Base-by-base conservation (phyloP, 2,113 vertebrate genomes). In the Ovibos moschatus region DNA sequence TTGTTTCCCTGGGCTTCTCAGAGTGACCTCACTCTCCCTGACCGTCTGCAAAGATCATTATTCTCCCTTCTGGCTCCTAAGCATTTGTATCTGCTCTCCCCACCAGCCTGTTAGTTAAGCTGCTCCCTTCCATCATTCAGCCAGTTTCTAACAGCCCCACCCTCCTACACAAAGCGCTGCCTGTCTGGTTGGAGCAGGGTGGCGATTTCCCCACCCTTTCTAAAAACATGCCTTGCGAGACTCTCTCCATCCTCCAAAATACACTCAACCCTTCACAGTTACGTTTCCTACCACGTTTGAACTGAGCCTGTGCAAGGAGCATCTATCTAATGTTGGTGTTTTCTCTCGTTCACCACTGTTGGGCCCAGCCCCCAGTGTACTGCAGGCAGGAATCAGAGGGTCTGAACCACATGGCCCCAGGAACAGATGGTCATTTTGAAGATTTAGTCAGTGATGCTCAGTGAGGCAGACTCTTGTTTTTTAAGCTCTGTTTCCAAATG, bases 111-210 rank as follows among this genome's bases (percentile, higher is more conserved):
- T 57, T 47, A 76, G 55, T 74, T 47, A 76, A 64, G 85, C 91
- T 81, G 62, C 76, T 84, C 90, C 95, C 53, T 82, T 64, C 95
- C 89, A 53, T 90, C 93, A 45, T 74, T 94, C 92, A 78, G 67
- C 45, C 60, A 21, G 94, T 74, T 89, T 93, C 97, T 95, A 76
- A 67, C 50, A 30, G 85, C 96, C 60, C 85, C 94, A 78, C 97
- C 98, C 95, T 94, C 78, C 95, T 57, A 82, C 96, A 98, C 97
- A 98, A 98, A 97, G 97, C 88, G 5, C 53, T 81, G 92, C 45
- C 95, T 98, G 98, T 98, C 95, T 97, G 82, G 84, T 96, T 51
- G 47, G 95, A 95, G 76, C 11, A 96, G 96, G 91, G 91, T 87
- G 92, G 92, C 40, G 87, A 95, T 82, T 83, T 95, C 95, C 43